phyloP scores from a whole-genome alignment of 2,797 vertebrate species.

The Myoxocephalus aenaeus region DNA sequence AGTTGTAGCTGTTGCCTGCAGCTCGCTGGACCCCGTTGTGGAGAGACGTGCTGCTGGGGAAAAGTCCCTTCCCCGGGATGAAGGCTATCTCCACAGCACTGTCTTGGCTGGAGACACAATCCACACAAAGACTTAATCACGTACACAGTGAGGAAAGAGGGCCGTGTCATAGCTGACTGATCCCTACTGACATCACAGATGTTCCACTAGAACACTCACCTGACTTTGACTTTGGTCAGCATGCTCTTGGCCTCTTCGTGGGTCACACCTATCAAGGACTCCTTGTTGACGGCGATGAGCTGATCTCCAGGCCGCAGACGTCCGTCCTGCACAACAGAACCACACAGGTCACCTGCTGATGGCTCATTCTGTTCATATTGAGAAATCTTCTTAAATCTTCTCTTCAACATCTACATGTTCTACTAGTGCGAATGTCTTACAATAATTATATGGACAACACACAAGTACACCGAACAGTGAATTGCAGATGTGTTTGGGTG shows the following conservation, averaged over 20 bases:
- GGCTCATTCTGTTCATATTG: neutral
- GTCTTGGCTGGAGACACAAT: slow-evolving; percentile 81
- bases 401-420: neutral
- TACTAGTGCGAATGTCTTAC: neutral
- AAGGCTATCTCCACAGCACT: slow-evolving; percentile 89
- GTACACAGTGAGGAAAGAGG: neutral
- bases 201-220: slow-evolving; percentile 71
- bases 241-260: slow-evolving; percentile 90
- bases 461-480: neutral
- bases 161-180: neutral
- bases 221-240: slow-evolving; percentile 87
- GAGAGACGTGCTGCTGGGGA: slow-evolving; percentile 80
- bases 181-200: neutral
- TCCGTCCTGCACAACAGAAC: slow-evolving; percentile 85
- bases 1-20: slow-evolving; percentile 81
- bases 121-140: neutral
- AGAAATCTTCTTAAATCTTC: neutral
- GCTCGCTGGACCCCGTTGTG: slow-evolving; percentile 83
- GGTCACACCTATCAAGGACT: slow-evolving; percentile 91
- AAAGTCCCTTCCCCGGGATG: slow-evolving; percentile 88
- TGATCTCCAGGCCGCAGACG: slow-evolving; percentile 91
- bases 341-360: neutral
- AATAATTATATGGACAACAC: neutral
- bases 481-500: neutral
- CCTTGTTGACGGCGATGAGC: slow-evolving; percentile 91